Conservation (phyloP, 2,113 vertebrate genomes). For the Solenodon paradoxus region DNA sequence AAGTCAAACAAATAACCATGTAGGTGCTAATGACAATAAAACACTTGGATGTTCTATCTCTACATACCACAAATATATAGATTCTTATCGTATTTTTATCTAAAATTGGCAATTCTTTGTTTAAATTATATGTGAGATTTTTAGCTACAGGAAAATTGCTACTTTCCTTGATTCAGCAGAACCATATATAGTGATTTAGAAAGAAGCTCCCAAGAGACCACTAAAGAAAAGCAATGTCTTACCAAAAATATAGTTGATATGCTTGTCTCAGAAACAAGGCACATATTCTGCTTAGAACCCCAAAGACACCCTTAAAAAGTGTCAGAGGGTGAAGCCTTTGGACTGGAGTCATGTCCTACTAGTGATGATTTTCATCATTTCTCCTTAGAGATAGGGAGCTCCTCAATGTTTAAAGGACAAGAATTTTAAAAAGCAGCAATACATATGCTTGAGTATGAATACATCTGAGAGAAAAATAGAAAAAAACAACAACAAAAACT, state of each 20-base stretch:
- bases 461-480: slow-evolving; percentile 30
- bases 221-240: slow-evolving; percentile 62
- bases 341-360: background rate
- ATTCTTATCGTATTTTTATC: background rate
- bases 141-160: slow-evolving; percentile 13
- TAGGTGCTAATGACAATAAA: background rate
- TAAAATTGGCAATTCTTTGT: background rate
- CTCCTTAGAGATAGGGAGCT: slow-evolving; percentile 14
- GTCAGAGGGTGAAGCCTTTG: slow-evolving; percentile 64
- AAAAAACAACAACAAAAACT: too few species aligned
- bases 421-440: slow-evolving; percentile 66
- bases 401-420: slow-evolving; percentile 59
- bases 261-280: slow-evolving; percentile 64
- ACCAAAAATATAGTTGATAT: slow-evolving; percentile 39
- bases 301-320: slow-evolving; percentile 64
- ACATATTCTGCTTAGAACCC: slow-evolving; percentile 41
- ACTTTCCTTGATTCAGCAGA: slow-evolving; percentile 69
- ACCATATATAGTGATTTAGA: slow-evolving; percentile 28
- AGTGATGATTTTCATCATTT: slow-evolving; percentile 67
- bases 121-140: background rate
- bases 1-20: background rate
- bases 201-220: slow-evolving; percentile 28
- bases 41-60: background rate
- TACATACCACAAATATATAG: background rate
- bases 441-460: slow-evolving; percentile 61